Conservation (phyloP, 2,797 vertebrate species). For the Mico argentatus region DNA sequence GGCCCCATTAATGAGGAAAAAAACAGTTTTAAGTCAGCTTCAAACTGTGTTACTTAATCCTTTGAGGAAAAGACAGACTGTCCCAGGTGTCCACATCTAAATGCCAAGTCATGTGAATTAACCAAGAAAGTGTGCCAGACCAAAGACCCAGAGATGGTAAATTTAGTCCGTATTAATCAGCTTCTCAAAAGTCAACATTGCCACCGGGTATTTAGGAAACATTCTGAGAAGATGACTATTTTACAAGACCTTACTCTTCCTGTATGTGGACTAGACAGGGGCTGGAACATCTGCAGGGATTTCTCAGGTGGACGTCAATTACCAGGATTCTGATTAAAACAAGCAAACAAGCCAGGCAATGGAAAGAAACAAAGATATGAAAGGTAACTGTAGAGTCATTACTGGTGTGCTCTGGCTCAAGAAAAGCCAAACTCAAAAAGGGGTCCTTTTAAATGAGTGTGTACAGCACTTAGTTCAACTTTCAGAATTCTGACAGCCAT, state of each 20-base stretch:
- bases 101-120: conserved; percentile 64
- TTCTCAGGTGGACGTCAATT: background rate
- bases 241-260: background rate
- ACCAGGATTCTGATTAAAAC: conserved; percentile 35
- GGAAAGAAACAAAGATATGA: background rate
- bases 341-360: background rate
- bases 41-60: conserved; percentile 71
- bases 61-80: conserved; percentile 69
- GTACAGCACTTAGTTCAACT: background rate
- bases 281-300: background rate
- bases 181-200: background rate
- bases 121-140: conserved; percentile 36
- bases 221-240: background rate
- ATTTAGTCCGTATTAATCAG: background rate
- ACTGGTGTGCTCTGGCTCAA: background rate
- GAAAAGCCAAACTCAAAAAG: conserved; percentile 12
- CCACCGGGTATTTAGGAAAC: background rate
- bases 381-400: background rate
- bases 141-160: background rate
- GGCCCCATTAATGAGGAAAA: conserved; percentile 54
- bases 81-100: conserved; percentile 70
- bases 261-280: background rate
- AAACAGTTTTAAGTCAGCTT: conserved; percentile 74
- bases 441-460: background rate
- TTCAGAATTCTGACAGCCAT: background rate